Percentiles rank a stretch among this genome's conserved stretches.
Evolutionary conservation across 2,797 vertebrate genomes (phyloP).

Genomic region (Oreochromis grahami): DNA sequence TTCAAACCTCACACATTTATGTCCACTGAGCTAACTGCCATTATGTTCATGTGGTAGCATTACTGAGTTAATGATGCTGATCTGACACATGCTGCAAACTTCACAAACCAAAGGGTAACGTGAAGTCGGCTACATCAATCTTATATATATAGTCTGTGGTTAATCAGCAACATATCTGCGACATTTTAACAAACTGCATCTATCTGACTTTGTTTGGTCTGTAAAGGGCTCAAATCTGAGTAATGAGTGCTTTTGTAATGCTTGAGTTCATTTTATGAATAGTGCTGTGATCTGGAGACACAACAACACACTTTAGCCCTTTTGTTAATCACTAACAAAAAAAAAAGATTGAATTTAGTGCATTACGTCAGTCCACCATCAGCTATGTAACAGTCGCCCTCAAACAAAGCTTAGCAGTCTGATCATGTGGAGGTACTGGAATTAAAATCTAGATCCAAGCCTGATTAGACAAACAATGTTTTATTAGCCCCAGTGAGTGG

Average conservation of each 20-base stretch:
- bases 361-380: background rate
- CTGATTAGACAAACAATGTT: conserved; percentile 35
- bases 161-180: background rate
- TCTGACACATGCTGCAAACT: background rate
- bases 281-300: background rate
- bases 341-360: background rate
- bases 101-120: accelerated
- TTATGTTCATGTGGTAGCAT: background rate
- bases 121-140: accelerated
- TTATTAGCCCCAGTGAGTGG: background rate
- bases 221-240: background rate
- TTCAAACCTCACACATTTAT: background rate
- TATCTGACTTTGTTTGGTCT: background rate
- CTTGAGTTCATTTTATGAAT: background rate
- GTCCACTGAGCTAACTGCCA: background rate
- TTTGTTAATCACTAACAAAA: background rate
- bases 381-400: background rate
- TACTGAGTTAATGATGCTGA: background rate
- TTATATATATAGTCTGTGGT: accelerated
- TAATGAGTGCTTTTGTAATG: background rate
- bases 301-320: background rate
- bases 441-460: conserved; percentile 8
- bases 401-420: background rate
- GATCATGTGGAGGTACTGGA: conserved; percentile 17
- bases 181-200: background rate